These are phyloP conservation scores for Chitala chitala DNA, from an alignment of 2,113 vertebrate genomes.

Conservation along the genomic window DNA sequence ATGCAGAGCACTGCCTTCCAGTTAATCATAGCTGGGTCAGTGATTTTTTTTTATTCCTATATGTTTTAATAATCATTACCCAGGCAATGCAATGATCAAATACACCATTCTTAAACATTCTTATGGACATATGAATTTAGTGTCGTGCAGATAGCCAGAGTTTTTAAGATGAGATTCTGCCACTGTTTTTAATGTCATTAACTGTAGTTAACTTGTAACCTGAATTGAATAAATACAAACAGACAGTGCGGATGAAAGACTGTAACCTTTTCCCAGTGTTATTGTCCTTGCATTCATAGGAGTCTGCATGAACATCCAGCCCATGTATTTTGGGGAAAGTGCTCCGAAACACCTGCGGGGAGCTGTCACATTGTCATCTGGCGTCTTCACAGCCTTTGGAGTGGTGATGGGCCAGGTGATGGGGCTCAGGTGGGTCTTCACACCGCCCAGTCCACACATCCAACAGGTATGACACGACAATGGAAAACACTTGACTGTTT, in stretches of 20 bases:
- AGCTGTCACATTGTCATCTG: slow-evolving; percentile 71
- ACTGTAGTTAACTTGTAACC: not conserved
- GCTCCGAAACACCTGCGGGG: slow-evolving; percentile 79
- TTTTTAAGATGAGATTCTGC: not conserved
- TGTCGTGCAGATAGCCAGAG: not conserved
- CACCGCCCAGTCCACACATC: not conserved
- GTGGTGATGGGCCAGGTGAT: slow-evolving; percentile 77
- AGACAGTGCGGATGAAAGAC: not conserved
- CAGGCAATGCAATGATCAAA: slow-evolving; percentile 1
- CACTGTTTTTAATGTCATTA: too few species aligned
- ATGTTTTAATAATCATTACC: slow-evolving; percentile 15
- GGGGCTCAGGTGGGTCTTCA: slow-evolving; percentile 67
- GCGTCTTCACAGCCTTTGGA: slow-evolving; percentile 77
- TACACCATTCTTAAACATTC: too few species aligned
- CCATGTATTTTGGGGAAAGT: slow-evolving; percentile 88
- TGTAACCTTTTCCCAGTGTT: not conserved
- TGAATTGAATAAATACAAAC: not conserved
- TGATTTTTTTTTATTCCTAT: not conserved
- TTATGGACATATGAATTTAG: too few species aligned
- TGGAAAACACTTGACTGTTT: too few species aligned
- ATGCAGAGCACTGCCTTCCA: not conserved
- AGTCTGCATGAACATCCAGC: slow-evolving; percentile 86
- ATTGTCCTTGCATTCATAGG: slow-evolving; percentile 52
- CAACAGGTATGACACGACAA: too few species aligned
- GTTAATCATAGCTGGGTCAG: too few species aligned